Evolutionary conservation across 2,888 invertebrate species (phyloP).

Genomic region (Melinaea marsaeus): DNA sequence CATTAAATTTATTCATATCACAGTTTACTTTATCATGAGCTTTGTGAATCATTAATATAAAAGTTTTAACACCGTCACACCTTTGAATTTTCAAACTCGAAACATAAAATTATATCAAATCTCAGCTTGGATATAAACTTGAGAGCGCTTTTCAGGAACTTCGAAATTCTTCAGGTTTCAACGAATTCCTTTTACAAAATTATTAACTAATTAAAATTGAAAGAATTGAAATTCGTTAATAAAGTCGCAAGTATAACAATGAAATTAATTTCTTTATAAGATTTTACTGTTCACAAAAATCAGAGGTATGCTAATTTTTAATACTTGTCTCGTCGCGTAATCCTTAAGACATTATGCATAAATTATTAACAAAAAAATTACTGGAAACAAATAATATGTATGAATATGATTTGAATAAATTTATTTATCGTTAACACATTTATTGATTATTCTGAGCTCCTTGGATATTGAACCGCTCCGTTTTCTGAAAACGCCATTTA

Average conservation of each 20-base stretch:
- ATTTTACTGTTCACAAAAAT: background rate
- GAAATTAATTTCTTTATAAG: background rate
- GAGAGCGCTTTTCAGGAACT: conserved; percentile 4
- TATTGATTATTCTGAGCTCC: too few relatives aligned
- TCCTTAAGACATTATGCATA: too few relatives aligned
- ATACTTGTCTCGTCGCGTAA: too few relatives aligned
- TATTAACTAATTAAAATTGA: conserved; percentile 5
- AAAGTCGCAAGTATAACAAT: background rate
- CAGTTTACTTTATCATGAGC: conserved; percentile 24
- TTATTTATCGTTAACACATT: too few relatives aligned
- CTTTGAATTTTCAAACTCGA: conserved; percentile 24
- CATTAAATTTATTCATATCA: conserved; percentile 2
- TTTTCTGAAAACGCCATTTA: too few relatives aligned
- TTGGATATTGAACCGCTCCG: too few relatives aligned
- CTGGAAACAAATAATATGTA: too few relatives aligned
- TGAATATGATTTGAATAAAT: too few relatives aligned
- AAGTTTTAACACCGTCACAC: conserved; percentile 30
- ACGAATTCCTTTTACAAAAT: conserved; percentile 1
- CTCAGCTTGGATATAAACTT: conserved; percentile 1
- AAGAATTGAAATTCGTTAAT: conserved; percentile 1
- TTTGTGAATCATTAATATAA: conserved; percentile 26
- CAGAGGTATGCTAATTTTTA: too few relatives aligned
- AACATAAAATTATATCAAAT: conserved; percentile 12
- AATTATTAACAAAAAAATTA: too few relatives aligned
- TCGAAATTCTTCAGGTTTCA: conserved; percentile 3